These are phyloP conservation scores for Anomalospiza imberbis DNA, from an alignment of 2,797 vertebrate species.

Conservation along the genomic window DNA sequence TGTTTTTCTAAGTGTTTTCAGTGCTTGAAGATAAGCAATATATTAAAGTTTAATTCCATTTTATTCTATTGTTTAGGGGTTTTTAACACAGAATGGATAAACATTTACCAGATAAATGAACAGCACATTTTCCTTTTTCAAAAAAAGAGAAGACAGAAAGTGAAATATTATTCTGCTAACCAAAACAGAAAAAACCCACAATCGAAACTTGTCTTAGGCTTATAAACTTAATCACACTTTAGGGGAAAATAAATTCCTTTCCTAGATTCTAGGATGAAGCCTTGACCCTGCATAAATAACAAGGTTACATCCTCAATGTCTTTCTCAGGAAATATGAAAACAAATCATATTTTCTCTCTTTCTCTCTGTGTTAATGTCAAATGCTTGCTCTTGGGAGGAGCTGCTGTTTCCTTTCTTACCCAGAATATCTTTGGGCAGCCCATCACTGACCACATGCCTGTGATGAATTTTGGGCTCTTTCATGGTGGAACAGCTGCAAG, in stretches of 20 bases:
- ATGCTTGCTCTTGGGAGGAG: neutral
- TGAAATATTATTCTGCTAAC: conserved; percentile 9
- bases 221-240: conserved; percentile 36
- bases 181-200: neutral
- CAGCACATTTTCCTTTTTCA: conserved; percentile 30
- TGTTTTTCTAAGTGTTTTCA: conserved; percentile 60
- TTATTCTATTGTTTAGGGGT: conserved; percentile 60
- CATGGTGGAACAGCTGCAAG: neutral
- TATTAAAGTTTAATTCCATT: conserved; percentile 71
- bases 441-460: rapidly evolving
- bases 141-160: neutral
- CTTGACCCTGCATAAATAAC: conserved; percentile 12
- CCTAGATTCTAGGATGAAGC: conserved; percentile 8
- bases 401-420: neutral
- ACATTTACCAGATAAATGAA: conserved; percentile 59
- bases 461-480: neutral
- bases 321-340: conserved; percentile 54
- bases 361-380: neutral
- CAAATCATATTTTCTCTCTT: conserved; percentile 17
- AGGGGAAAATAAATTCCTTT: conserved; percentile 38
- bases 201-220: conserved; percentile 4
- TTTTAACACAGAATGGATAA: conserved; percentile 55
- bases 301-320: neutral
- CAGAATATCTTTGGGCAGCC: neutral
- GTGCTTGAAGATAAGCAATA: conserved; percentile 60